Conservation (phyloP, 2,888 invertebrate species). For the Ctenicera cuprea region DNA sequence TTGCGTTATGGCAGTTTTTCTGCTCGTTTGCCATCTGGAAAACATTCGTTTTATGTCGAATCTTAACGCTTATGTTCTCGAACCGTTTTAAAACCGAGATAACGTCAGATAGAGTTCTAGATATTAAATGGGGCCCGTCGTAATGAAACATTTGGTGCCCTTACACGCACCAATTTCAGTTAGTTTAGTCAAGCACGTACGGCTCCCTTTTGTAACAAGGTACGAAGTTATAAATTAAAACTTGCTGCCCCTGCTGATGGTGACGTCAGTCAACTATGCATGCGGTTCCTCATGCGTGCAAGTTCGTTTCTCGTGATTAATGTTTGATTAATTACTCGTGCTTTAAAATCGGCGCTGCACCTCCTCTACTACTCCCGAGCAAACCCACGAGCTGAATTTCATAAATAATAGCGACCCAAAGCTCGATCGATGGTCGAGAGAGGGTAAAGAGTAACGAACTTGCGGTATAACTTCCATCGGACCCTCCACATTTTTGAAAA, state of each 20-base stretch:
- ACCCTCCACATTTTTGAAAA: conserved; percentile 21
- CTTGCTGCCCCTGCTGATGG: conserved; percentile 49
- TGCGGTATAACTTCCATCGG: conserved; percentile 25
- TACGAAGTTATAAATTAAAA: conserved; percentile 55
- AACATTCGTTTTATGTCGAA: conserved; percentile 35
- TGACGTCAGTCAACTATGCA: conserved; percentile 57
- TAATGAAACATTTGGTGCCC: conserved; percentile 41
- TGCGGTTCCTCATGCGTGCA: conserved; percentile 61
- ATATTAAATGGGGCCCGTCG: conserved; percentile 33
- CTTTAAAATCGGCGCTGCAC: conserved; percentile 53
- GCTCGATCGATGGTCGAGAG: conserved; percentile 39
- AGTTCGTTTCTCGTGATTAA: conserved; percentile 65
- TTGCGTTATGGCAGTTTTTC: conserved; percentile 31
- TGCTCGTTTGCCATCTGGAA: conserved; percentile 40
- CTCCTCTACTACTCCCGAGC: conserved; percentile 40
- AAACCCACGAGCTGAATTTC: conserved; percentile 42
- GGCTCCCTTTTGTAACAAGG: conserved; percentile 33
- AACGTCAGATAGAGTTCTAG: conserved; percentile 20
- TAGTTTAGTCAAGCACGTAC: conserved; percentile 51
- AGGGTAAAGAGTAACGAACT: conserved; percentile 36
- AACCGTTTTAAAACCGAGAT: conserved; percentile 36
- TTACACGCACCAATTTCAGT: conserved; percentile 51
- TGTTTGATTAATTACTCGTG: conserved; percentile 65
- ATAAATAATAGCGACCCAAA: conserved; percentile 38
- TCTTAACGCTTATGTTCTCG: conserved; percentile 37